Conservation (phyloP, 2,113 vertebrate species). For the Nicator chloris region DNA sequence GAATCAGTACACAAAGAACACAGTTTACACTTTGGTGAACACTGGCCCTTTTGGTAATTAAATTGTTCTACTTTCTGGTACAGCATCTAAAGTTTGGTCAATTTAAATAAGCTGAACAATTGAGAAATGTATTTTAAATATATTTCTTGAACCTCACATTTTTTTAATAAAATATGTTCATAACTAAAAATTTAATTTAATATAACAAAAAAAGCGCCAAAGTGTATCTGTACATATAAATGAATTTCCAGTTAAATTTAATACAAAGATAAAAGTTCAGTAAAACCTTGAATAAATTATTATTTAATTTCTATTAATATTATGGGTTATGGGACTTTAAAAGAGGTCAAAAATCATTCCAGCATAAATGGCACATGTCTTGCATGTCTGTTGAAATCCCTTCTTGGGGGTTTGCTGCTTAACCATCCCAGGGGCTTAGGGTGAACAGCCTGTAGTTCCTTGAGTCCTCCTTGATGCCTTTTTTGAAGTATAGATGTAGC, state of each 20-base stretch:
- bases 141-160: background rate
- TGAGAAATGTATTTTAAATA: background rate
- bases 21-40: background rate
- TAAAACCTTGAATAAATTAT: background rate
- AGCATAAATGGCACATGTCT: background rate
- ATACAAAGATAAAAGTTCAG: background rate
- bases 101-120: background rate
- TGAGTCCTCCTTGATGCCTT: background rate
- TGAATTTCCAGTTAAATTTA: background rate
- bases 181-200: background rate
- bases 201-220: background rate
- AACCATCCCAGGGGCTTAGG: background rate
- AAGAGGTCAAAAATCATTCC: background rate
- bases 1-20: background rate
- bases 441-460: background rate
- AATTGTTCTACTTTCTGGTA: background rate
- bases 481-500: background rate
- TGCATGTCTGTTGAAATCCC: background rate
- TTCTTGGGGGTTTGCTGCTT: background rate
- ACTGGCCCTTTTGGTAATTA: background rate
- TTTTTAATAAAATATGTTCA: background rate
- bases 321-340: background rate
- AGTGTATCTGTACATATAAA: background rate
- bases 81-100: background rate
- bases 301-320: background rate